Evolutionary conservation across 2,113 vertebrate genomes (phyloP).

Genomic region (Takifugu flavidus): DNA sequence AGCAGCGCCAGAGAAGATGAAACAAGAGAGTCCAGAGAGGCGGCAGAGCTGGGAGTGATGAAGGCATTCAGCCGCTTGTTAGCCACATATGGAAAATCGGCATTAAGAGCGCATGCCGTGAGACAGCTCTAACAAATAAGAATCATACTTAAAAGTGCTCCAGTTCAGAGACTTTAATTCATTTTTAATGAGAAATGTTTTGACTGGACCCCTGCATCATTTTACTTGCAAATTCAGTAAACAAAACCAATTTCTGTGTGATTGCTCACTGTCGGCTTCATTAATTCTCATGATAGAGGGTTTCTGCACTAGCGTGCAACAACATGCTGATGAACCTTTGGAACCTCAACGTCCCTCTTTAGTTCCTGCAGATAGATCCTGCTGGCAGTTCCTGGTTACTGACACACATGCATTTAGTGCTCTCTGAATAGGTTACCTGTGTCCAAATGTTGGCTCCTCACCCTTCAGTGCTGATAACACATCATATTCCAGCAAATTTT

Average conservation of each 20-base stretch:
- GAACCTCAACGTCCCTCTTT: not conserved
- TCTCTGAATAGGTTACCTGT: no score
- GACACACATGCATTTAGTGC: no score
- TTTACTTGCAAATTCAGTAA: not conserved
- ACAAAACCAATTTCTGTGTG: not conserved
- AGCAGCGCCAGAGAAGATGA: constrained; percentile 8
- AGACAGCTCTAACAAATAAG: not conserved
- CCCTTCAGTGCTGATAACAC: no score
- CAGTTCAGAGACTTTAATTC: constrained; percentile 7
- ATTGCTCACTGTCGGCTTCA: not conserved
- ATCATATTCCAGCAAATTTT: no score
- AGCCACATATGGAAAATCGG: constrained; percentile 1
- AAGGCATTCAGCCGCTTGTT: not conserved
- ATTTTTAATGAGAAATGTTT: constrained; percentile 8
- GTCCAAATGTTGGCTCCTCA: no score
- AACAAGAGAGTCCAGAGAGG: constrained; percentile 5
- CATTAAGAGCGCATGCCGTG: not conserved
- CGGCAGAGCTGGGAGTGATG: constrained; percentile 9
- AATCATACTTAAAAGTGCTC: not conserved
- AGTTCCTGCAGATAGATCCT: not conserved
- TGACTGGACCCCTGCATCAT: constrained; percentile 6
- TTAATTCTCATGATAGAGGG: not conserved
- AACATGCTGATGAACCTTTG: not conserved
- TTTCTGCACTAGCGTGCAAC: not conserved
- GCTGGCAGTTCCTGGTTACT: no score